A percentile compares a stretch with the other conserved stretches of the same genome.
phyloP scores from a whole-genome alignment of 2,888 invertebrate species.

The Tetramorium bicarinatum region DNA sequence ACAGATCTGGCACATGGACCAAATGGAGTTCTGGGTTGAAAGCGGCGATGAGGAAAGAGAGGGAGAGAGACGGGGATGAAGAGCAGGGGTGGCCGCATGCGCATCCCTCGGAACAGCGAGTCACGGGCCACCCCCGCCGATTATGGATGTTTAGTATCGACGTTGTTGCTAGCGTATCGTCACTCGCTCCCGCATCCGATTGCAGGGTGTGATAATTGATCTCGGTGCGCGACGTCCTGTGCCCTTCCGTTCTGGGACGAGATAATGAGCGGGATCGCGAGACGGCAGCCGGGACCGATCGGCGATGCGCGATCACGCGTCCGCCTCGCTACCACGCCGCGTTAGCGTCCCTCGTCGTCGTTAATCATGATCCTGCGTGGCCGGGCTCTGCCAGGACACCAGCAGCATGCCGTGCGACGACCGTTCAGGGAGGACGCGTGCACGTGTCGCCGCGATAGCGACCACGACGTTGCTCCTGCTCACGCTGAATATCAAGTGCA shows the following conservation, averaged over 20 bases:
- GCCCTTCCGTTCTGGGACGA: background rate
- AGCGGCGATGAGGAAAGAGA: background rate
- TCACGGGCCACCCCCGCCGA: slow-evolving; percentile 39
- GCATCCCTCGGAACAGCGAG: slow-evolving; percentile 46
- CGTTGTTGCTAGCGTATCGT: slow-evolving; percentile 43
- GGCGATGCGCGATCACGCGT: slow-evolving; percentile 29
- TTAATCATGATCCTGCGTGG: slow-evolving; percentile 51
- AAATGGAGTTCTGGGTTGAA: slow-evolving; percentile 30
- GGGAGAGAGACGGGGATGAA: background rate
- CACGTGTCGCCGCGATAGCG: slow-evolving; percentile 38
- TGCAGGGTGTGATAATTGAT: slow-evolving; percentile 20
- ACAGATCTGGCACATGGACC: slow-evolving; percentile 29
- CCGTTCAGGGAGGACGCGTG: background rate
- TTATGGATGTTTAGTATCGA: slow-evolving; percentile 58
- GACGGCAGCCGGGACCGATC: background rate
- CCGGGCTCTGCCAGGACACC: slow-evolving; percentile 24
- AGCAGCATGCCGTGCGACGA: slow-evolving; percentile 45
- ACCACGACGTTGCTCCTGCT: slow-evolving; percentile 40
- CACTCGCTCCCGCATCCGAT: slow-evolving; percentile 10
- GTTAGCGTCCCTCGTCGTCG: slow-evolving; percentile 28
- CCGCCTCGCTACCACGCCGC: slow-evolving; percentile 27
- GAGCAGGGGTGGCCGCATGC: slow-evolving; percentile 39
- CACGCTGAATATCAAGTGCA: slow-evolving; percentile 33
- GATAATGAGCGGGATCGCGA: slow-evolving; percentile 33
- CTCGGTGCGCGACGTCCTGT: background rate